Percentiles rank a stretch among this genome's conserved stretches.
Conservation (phyloP, 2,113 vertebrate genomes). For the Heloderma charlesbogerti region DNA sequence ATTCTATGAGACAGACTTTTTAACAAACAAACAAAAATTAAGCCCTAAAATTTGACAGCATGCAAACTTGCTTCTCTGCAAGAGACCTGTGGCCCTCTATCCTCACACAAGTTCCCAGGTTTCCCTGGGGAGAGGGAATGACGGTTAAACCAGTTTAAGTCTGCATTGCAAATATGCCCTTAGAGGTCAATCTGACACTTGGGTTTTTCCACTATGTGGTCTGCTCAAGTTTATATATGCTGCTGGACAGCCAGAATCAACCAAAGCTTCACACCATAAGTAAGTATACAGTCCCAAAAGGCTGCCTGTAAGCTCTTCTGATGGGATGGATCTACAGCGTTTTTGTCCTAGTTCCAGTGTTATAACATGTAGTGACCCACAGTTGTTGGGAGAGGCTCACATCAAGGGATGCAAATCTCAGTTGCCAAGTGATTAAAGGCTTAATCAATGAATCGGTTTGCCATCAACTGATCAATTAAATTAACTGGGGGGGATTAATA, state of each 20-base stretch:
- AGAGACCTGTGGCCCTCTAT: no score
- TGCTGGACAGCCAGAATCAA: not conserved
- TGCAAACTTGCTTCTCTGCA: not conserved
- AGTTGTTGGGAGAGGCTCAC: not conserved
- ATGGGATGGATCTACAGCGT: not conserved
- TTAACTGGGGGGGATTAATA: not conserved
- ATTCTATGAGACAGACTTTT: not conserved
- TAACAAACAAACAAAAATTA: not conserved
- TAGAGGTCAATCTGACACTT: not conserved
- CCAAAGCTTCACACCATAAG: not conserved
- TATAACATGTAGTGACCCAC: not conserved
- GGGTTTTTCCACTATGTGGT: not conserved
- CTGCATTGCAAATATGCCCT: not conserved
- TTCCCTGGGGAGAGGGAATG: not conserved
- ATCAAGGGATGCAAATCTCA: not conserved
- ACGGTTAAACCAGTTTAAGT: not conserved
- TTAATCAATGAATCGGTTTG: slow-evolving; percentile 14
- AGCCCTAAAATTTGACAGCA: not conserved
- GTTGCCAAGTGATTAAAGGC: not conserved
- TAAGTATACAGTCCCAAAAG: not conserved
- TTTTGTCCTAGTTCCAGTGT: not conserved
- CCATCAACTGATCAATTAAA: not conserved
- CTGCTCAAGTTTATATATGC: not conserved
- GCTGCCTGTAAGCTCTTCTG: not conserved
- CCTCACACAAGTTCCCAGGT: not conserved